Conservation (phyloP, 2,113 vertebrate species). For the Rhipidura dahli region DNA sequence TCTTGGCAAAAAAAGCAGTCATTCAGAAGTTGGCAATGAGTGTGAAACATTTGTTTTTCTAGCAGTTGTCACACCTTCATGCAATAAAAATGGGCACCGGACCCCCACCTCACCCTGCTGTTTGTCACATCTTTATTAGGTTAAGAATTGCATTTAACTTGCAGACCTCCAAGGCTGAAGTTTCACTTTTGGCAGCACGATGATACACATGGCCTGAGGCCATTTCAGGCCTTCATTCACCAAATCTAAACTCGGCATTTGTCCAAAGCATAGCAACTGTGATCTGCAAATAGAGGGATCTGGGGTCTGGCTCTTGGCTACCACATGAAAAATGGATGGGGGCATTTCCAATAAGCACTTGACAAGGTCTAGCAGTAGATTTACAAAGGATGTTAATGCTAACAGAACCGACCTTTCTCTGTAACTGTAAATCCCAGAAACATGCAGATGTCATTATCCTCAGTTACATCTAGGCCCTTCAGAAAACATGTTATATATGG, state of each 20-base stretch:
- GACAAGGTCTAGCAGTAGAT: neutral
- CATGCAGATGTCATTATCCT: neutral
- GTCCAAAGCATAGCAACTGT: neutral
- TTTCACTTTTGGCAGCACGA: neutral
- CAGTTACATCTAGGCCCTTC: neutral
- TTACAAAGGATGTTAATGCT: neutral
- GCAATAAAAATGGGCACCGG: neutral
- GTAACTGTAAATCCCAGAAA: neutral
- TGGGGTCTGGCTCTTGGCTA: neutral
- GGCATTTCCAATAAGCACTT: neutral
- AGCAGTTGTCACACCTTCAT: neutral
- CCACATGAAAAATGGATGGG: neutral
- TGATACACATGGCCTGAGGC: neutral
- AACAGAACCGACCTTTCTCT: neutral
- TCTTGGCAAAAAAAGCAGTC: neutral
- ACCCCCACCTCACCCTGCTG: neutral
- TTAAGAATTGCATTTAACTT: neutral
- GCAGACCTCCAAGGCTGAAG: neutral
- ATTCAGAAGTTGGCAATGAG: neutral
- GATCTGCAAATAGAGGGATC: neutral
- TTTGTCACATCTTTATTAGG: neutral
- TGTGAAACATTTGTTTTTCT: neutral
- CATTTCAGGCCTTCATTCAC: neutral
- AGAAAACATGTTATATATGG: neutral
- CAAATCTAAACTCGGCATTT: neutral